A percentile compares a stretch with the other conserved stretches of the same genome.
Evolutionary conservation across 2,797 vertebrate species (phyloP).

Genomic region (Sebastes diaconus): DNA sequence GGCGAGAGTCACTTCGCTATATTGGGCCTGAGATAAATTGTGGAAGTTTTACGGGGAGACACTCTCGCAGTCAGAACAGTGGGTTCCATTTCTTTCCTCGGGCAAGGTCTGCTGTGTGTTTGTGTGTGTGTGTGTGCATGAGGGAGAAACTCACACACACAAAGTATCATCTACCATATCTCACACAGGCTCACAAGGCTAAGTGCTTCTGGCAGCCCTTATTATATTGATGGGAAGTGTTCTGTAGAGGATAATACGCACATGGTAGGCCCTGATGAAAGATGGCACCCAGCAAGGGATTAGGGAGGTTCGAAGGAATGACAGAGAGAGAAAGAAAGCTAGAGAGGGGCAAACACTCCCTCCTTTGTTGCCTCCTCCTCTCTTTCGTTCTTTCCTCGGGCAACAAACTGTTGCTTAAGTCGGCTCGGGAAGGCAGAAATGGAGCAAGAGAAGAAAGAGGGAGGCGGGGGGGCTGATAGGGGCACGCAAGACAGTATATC

Average conservation of each 20-base stretch:
- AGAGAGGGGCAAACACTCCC: slow-evolving; percentile 54
- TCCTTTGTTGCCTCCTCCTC: slow-evolving; percentile 67
- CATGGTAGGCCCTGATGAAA: slow-evolving; percentile 75
- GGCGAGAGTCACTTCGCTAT: slow-evolving; percentile 48
- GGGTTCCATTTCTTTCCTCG: slow-evolving; percentile 48
- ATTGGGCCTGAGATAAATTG: slow-evolving; percentile 39
- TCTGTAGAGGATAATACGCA: slow-evolving; percentile 77
- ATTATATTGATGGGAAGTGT: slow-evolving; percentile 81
- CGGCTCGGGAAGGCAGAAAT: slow-evolving; percentile 51
- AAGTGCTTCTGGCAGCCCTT: slow-evolving; percentile 78
- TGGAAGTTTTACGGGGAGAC: slow-evolving; percentile 40
- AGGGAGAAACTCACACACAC: slow-evolving; percentile 36
- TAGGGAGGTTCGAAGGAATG: slow-evolving; percentile 58
- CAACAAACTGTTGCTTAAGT: slow-evolving; percentile 59
- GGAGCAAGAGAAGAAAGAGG: slow-evolving; percentile 39
- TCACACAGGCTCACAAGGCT: slow-evolving; percentile 58
- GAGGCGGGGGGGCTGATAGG: slow-evolving; percentile 50
- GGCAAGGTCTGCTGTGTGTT: slow-evolving; percentile 21
- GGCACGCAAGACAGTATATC: slow-evolving; percentile 72
- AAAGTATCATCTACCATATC: slow-evolving; percentile 63
- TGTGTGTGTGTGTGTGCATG: slow-evolving; percentile 20
- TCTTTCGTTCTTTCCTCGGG: slow-evolving; percentile 50
- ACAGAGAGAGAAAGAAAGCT: slow-evolving; percentile 51
- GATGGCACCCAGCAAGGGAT: slow-evolving; percentile 78
- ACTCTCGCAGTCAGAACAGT: slow-evolving; percentile 32